Conservation (phyloP, 2,113 vertebrate genomes). For the Cavia porcellus region DNA sequence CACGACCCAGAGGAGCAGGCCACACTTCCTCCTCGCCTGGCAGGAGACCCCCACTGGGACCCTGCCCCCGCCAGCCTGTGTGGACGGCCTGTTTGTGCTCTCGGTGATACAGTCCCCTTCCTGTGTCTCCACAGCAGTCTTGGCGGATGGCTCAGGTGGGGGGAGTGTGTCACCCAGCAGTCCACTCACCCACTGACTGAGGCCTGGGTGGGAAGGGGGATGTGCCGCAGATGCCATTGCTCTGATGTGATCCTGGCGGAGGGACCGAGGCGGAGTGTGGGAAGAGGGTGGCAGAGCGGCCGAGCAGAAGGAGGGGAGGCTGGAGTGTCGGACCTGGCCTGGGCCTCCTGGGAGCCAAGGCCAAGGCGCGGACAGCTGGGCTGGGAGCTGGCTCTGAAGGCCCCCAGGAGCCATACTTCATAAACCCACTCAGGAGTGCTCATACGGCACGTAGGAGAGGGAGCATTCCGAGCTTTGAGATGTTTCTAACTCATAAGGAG, state of each 20-base stretch:
- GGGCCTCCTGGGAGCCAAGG: not conserved
- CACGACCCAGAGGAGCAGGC: conserved; percentile 8
- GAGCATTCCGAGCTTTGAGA: not conserved
- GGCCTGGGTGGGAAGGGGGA: not conserved
- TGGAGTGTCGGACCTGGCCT: not conserved
- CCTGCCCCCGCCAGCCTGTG: not conserved
- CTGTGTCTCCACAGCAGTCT: not conserved
- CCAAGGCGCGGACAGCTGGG: not conserved
- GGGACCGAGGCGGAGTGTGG: not conserved
- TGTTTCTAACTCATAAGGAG: not conserved
- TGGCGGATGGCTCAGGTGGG: not conserved
- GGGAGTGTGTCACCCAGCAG: not conserved
- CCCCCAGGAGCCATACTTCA: not conserved
- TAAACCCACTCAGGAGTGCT: not conserved
- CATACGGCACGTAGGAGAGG: not conserved
- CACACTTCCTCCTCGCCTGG: not conserved
- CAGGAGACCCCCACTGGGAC: rapidly evolving
- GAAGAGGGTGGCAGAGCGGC: not conserved
- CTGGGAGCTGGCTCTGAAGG: too few relatives aligned
- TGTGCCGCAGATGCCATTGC: not conserved
- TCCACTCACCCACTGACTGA: not conserved
- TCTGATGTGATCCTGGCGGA: not conserved
- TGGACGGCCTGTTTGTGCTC: not conserved
- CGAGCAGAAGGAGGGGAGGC: not conserved
- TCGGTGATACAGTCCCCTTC: not conserved